Percentiles rank a stretch among this genome's conserved stretches.
Conservation (phyloP, 2,113 vertebrate genomes). For the Amphiprion percula region DNA sequence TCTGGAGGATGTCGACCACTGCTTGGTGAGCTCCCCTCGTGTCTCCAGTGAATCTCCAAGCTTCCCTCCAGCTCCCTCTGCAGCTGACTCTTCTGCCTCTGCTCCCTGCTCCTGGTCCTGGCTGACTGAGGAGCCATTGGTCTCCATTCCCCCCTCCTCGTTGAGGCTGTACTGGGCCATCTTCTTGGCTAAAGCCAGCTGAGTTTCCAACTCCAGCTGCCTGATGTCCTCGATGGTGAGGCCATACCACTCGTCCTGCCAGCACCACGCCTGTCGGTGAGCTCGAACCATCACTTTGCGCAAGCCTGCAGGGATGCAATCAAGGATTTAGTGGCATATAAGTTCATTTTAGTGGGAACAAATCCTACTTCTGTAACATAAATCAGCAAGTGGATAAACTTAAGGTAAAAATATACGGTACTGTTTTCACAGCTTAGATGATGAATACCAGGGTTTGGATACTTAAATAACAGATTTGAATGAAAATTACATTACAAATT, state of each 20-base stretch:
- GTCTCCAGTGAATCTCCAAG: constrained; percentile 82
- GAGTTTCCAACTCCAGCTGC: constrained; percentile 95
- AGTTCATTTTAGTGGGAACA: too few relatives aligned
- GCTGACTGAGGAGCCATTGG: constrained; percentile 65
- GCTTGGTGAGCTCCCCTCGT: constrained; percentile 92
- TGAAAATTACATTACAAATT: too few relatives aligned
- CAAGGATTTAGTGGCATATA: neutral
- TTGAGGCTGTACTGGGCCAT: constrained; percentile 92
- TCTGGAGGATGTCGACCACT: constrained; percentile 97
- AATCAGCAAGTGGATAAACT: too few relatives aligned
- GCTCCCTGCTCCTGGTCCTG: constrained; percentile 79
- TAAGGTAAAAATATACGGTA: too few relatives aligned
- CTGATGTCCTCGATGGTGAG: constrained; percentile 97
- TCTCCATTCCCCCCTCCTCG: constrained; percentile 76
- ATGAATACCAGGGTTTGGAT: too few relatives aligned
- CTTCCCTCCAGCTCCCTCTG: constrained; percentile 20
- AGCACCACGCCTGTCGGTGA: constrained; percentile 98
- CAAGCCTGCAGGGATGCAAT: constrained; percentile 83
- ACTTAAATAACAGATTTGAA: too few relatives aligned
- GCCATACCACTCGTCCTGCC: constrained; percentile 99
- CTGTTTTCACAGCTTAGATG: too few relatives aligned
- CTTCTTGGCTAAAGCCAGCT: constrained; percentile 94
- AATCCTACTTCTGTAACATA: too few relatives aligned
- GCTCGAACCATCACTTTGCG: constrained; percentile 98
- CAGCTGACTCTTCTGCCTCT: constrained; percentile 64